Conservation (phyloP, 2,113 vertebrate genomes). For the Dasyprocta punctata region DNA sequence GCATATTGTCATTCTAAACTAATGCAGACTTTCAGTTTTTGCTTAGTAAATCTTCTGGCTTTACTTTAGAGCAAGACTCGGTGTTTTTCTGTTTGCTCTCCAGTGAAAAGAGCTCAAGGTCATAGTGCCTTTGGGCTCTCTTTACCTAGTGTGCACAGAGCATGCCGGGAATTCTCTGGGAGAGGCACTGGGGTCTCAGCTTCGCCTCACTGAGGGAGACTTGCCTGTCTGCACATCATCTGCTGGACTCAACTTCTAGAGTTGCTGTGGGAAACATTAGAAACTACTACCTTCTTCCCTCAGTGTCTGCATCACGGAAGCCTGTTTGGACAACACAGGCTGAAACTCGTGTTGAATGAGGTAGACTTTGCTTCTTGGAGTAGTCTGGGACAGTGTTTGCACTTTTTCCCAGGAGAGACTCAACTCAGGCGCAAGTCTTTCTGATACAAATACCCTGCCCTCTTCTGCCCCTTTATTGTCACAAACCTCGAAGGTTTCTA, state of each 20-base stretch:
- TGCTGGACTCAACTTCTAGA: not conserved
- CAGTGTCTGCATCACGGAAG: not conserved
- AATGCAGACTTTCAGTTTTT: not conserved
- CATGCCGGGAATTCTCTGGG: not conserved
- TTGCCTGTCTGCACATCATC: not conserved
- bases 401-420: conserved; percentile 9
- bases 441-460: not conserved
- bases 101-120: conserved; percentile 40
- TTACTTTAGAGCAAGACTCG: not conserved
- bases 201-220: not conserved
- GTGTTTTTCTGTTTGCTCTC: conserved; percentile 31
- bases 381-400: not conserved
- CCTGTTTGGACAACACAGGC: not conserved
- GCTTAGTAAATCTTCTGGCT: not conserved
- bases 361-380: not conserved
- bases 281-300: not conserved
- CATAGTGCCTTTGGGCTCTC: conserved; percentile 27
- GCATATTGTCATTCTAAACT: not conserved
- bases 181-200: not conserved
- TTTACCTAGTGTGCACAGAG: not conserved
- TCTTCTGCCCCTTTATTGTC: not conserved
- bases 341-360: not conserved
- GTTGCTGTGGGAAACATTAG: not conserved
- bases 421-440: not conserved
- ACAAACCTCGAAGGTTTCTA: not conserved